Evolutionary conservation across 2,797 vertebrate genomes (phyloP).

Genomic region (Trichosurus vulpecula): DNA sequence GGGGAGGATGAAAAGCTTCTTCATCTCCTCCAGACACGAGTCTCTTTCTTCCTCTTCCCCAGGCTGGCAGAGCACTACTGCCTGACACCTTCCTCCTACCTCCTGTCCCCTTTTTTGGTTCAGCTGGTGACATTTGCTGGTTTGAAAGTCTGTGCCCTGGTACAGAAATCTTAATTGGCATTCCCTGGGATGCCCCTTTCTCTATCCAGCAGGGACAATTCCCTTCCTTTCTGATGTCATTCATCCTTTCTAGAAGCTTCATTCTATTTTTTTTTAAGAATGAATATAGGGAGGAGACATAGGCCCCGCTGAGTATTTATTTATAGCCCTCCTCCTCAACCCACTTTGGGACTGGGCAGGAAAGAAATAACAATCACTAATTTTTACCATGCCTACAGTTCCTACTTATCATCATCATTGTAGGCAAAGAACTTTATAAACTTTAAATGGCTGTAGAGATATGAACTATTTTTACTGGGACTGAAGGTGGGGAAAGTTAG

Average conservation of each 20-base stretch:
- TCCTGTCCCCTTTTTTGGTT: neutral
- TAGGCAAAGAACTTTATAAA: neutral
- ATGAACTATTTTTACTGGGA: neutral
- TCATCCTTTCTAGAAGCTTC: neutral
- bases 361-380: neutral
- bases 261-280: neutral
- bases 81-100: neutral
- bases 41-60: neutral
- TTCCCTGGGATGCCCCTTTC: neutral
- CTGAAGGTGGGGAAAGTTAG: neutral
- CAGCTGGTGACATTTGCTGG: neutral
- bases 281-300: neutral
- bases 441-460: neutral
- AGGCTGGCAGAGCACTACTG: neutral
- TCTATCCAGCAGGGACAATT: neutral
- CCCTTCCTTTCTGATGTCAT: neutral
- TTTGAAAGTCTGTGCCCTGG: neutral
- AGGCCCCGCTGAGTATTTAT: neutral
- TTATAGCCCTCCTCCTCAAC: neutral
- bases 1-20: neutral
- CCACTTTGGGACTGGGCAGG: neutral
- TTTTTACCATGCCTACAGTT: neutral
- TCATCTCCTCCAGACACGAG: neutral
- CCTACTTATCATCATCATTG: neutral
- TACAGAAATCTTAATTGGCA: neutral